These are phyloP conservation scores for Onthophagus sagittarius DNA, from an alignment of 2,888 invertebrate genomes.

Conservation along the genomic window DNA sequence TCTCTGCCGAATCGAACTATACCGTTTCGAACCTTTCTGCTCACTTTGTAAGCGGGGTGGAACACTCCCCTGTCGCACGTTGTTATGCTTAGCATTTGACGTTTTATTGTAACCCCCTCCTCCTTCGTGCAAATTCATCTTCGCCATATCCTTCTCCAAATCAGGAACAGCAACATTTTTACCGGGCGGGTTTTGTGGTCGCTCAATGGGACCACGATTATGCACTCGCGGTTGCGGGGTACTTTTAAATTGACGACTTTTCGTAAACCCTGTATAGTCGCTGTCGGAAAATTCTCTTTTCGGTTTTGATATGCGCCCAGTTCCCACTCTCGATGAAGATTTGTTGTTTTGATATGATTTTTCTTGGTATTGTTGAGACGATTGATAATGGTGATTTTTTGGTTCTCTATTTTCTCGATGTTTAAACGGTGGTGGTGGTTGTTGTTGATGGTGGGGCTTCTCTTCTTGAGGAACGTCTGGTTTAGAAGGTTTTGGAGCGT, in stretches of 20 bases:
- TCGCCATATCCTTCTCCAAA: conserved; percentile 41
- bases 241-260: conserved; percentile 38
- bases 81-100: conserved; percentile 26
- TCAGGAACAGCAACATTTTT: conserved; percentile 39
- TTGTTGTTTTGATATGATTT: conserved; percentile 21
- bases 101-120: conserved; percentile 30
- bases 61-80: conserved; percentile 41
- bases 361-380: conserved; percentile 6
- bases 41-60: conserved; percentile 45
- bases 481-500: neutral
- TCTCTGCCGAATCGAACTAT: conserved; percentile 55
- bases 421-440: too few relatives aligned
- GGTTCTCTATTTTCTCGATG: neutral
- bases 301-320: conserved; percentile 40
- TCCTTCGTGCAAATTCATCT: conserved; percentile 39
- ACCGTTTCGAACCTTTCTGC: conserved; percentile 55
- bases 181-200: conserved; percentile 39
- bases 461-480: conserved; percentile 1
- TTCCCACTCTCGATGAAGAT: conserved; percentile 34
- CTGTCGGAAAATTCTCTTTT: conserved; percentile 43
- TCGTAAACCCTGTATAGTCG: conserved; percentile 45
- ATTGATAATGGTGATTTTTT: conserved; percentile 4
- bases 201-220: conserved; percentile 35
- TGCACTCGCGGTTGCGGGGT: conserved; percentile 27
- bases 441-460: neutral